These are phyloP conservation scores for Oxygymnocypris stewartii DNA, from an alignment of 2,113 vertebrate genomes.

Conservation along the genomic window DNA sequence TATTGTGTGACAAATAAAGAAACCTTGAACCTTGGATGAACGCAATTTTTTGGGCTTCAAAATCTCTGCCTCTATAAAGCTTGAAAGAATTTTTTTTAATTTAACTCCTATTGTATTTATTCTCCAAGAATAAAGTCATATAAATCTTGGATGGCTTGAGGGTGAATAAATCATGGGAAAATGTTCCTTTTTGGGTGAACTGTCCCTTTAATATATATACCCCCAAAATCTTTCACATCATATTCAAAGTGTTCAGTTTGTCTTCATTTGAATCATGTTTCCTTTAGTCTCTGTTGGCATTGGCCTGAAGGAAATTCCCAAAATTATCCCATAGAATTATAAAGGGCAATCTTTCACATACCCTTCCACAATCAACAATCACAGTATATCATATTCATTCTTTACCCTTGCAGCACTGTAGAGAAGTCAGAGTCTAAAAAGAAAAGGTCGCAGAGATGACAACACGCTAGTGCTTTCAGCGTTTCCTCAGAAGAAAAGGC, in stretches of 20 bases:
- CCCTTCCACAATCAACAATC: conserved; percentile 22
- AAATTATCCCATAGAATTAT: not conserved
- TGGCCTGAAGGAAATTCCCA: not conserved
- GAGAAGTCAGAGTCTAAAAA: conserved; percentile 4
- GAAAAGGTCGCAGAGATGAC: conserved; percentile 11
- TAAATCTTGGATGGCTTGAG: not conserved
- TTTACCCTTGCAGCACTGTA: not conserved
- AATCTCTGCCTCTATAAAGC: not conserved
- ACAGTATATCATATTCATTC: not conserved
- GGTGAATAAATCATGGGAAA: not conserved
- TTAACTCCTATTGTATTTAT: not conserved
- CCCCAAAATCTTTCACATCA: not conserved
- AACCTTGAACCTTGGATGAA: too few species aligned
- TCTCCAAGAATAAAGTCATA: not conserved
- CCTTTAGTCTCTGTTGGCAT: conserved; percentile 6
- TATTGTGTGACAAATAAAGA: too few species aligned
- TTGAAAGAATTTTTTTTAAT: not conserved
- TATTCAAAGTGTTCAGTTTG: not conserved
- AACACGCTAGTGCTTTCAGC: not conserved
- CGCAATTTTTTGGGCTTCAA: not conserved
- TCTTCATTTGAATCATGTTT: not conserved
- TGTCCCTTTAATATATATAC: not conserved
- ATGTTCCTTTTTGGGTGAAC: not conserved
- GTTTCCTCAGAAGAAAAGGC: conserved; percentile 42
- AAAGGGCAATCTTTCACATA: not conserved